These are phyloP conservation scores for Drosophila gunungcola DNA, from an alignment of 1,140 invertebrate species.

Conservation along the genomic window DNA sequence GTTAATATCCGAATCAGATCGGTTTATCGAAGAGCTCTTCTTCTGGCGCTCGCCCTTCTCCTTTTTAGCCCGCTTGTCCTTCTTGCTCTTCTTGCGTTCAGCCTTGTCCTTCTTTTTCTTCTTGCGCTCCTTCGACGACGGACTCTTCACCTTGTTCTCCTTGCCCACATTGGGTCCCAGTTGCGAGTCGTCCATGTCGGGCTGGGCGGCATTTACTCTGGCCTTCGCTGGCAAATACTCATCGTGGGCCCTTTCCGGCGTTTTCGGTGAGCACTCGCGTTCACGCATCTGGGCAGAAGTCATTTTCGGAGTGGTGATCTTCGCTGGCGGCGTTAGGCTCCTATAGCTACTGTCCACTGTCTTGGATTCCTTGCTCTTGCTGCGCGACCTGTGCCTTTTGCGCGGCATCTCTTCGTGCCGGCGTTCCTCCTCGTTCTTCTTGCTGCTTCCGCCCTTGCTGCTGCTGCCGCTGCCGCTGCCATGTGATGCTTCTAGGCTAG, in stretches of 20 bases:
- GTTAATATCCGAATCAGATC: conserved; percentile 35
- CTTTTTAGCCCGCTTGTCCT: conserved; percentile 83
- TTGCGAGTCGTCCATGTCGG: conserved; percentile 15
- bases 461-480: background rate
- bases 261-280: conserved; percentile 50
- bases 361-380: conserved; percentile 44
- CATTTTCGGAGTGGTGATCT: conserved; percentile 37
- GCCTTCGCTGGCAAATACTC: conserved; percentile 8
- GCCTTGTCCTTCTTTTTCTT: conserved; percentile 84
- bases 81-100: conserved; percentile 68
- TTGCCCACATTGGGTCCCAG: conserved; percentile 37
- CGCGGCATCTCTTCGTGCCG: conserved; percentile 27
- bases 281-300: conserved; percentile 17
- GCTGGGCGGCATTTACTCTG: background rate
- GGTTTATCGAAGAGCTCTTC: conserved; percentile 42
- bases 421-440: conserved; percentile 7
- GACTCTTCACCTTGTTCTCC: conserved; percentile 54
- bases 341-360: conserved; percentile 29
- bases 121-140: conserved; percentile 85
- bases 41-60: conserved; percentile 45
- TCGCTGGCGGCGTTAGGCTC: conserved; percentile 65
- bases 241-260: conserved; percentile 43
- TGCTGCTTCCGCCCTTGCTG: conserved; percentile 13
- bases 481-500: conserved; percentile 7
- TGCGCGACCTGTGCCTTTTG: conserved; percentile 53